Conservation (phyloP, 1,140 invertebrate genomes). For the Drosophila rhopaloa region DNA sequence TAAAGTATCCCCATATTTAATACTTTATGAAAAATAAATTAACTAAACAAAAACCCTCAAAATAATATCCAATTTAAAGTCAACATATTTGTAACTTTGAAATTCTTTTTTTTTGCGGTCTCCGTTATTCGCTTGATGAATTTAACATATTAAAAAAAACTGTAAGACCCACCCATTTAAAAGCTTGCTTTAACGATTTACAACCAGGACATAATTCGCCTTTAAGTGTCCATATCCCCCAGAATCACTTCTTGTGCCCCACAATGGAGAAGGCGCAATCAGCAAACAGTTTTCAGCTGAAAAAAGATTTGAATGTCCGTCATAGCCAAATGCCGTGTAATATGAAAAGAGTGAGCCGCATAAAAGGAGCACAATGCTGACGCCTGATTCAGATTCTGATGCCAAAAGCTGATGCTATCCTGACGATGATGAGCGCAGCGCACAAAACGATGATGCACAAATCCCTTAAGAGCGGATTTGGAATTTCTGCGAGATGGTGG, state of each 20-base stretch:
- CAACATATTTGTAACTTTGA: not conserved
- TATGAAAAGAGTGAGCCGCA: conserved; percentile 58
- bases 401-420: conserved; percentile 22
- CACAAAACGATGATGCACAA: conserved; percentile 66
- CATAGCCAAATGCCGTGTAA: conserved; percentile 57
- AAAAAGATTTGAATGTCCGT: conserved; percentile 62
- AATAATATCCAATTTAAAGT: too few relatives aligned
- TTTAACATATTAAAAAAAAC: not conserved
- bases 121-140: not conserved
- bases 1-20: too few relatives aligned
- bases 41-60: too few relatives aligned
- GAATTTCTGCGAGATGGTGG: conserved; percentile 44
- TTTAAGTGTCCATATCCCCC: conserved; percentile 24
- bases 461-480: conserved; percentile 72
- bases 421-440: conserved; percentile 54
- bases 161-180: not conserved
- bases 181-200: not conserved
- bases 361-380: conserved; percentile 60
- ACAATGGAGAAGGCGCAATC: conserved; percentile 40
- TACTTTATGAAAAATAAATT: too few relatives aligned
- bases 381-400: conserved; percentile 40
- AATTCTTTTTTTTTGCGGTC: not conserved
- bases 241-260: conserved; percentile 29
- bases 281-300: conserved; percentile 57
- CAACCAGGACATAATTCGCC: conserved; percentile 2